phyloP scores from a whole-genome alignment of 2,797 vertebrate species.

The Acestrorhynchus altus region DNA sequence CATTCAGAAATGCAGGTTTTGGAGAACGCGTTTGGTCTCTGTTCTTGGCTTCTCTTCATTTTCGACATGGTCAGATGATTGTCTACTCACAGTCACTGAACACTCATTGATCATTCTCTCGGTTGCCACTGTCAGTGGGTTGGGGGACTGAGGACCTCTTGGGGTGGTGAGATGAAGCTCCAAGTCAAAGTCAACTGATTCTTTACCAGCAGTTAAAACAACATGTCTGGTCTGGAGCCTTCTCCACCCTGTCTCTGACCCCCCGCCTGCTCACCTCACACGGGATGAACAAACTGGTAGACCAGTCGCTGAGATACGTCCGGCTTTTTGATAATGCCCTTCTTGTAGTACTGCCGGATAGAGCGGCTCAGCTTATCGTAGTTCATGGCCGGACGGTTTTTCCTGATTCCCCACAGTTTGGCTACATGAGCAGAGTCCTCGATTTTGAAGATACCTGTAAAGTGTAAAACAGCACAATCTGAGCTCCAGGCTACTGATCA shows the following conservation, averaged over 20 bases:
- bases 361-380: constrained; percentile 99
- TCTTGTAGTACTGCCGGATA: constrained; percentile 99
- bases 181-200: not conserved
- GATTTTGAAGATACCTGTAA: constrained; percentile 94
- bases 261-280: constrained; percentile 73
- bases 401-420: constrained; percentile 95
- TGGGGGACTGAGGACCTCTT: not conserved
- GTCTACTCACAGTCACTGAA: not conserved
- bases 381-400: constrained; percentile 98
- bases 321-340: constrained; percentile 97
- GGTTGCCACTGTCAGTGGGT: not conserved
- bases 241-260: not conserved
- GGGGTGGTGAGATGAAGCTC: not conserved
- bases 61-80: not conserved
- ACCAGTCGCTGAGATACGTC: constrained; percentile 97
- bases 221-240: not conserved
- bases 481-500: not conserved
- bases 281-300: constrained; percentile 96
- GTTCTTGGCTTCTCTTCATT: too few species aligned
- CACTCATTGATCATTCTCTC: not conserved
- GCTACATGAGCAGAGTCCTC: constrained; percentile 98
- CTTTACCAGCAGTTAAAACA: not conserved
- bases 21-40: too few species aligned
- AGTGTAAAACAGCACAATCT: not conserved
- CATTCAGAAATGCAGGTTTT: not conserved